phyloP scores from a whole-genome alignment of 2,113 vertebrate species.

The Platichthys stellatus region DNA sequence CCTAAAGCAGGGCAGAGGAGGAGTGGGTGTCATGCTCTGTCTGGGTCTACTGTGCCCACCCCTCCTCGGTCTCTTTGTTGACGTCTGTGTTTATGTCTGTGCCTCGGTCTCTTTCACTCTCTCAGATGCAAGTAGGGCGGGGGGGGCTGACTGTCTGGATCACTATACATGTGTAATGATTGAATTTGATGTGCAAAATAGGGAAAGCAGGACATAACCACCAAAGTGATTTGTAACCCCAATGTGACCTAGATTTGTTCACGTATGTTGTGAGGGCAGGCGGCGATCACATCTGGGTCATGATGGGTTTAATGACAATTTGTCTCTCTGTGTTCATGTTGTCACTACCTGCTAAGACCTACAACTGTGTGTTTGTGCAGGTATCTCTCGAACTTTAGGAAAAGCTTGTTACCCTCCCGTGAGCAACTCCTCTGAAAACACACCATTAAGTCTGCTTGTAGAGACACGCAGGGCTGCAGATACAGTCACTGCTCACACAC shows the following conservation, averaged over 20 bases:
- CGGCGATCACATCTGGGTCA: constrained; percentile 43
- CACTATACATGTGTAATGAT: constrained; percentile 55
- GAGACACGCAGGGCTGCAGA: no score
- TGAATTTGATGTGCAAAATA: constrained; percentile 42
- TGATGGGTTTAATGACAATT: neutral
- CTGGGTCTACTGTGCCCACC: constrained; percentile 61
- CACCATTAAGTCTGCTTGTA: neutral
- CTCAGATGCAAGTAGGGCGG: constrained; percentile 54
- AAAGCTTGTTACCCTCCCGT: neutral
- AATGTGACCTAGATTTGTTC: constrained; percentile 61
- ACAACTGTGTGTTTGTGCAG: neutral
- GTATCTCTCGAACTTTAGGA: neutral
- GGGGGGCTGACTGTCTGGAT: constrained; percentile 51
- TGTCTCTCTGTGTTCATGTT: neutral
- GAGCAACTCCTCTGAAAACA: neutral
- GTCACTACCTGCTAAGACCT: constrained; percentile 6
- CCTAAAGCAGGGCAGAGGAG: constrained; percentile 61
- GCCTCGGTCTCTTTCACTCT: neutral
- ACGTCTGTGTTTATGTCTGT: constrained; percentile 42
- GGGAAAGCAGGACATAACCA: constrained; percentile 39
- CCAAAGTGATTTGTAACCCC: constrained; percentile 34
- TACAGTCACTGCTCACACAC: neutral
- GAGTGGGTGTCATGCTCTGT: constrained; percentile 73
- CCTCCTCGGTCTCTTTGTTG: constrained; percentile 39
- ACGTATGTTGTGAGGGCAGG: constrained; percentile 18